A percentile compares a stretch with the other conserved stretches of the same genome.
phyloP scores from a whole-genome alignment of 1,140 invertebrate genomes.

The Halesus radiatus region DNA sequence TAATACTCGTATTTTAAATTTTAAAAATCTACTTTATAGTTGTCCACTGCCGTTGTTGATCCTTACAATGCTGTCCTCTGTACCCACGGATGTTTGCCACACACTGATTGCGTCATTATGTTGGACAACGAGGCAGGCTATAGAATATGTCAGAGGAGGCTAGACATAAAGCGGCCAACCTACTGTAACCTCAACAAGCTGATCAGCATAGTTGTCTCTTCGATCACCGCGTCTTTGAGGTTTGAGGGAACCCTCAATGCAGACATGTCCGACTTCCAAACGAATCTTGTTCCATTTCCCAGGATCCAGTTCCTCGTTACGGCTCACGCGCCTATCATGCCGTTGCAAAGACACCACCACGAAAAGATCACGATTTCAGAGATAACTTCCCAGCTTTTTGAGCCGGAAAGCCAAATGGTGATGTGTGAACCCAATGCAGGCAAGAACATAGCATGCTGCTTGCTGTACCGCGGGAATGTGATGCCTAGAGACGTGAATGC shows the following conservation, averaged over 20 bases:
- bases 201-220: slow-evolving; percentile 89
- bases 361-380: slow-evolving; percentile 86
- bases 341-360: slow-evolving; percentile 87
- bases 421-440: slow-evolving; percentile 91
- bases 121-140: slow-evolving; percentile 91
- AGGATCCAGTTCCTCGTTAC: slow-evolving; percentile 88
- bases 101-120: slow-evolving; percentile 92
- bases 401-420: slow-evolving; percentile 92
- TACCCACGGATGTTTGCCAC: slow-evolving; percentile 85
- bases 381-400: slow-evolving; percentile 91
- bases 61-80: slow-evolving; percentile 91
- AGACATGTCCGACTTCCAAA: slow-evolving; percentile 92
- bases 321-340: slow-evolving; percentile 88
- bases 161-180: slow-evolving; percentile 89
- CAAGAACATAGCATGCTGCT: slow-evolving; percentile 92
- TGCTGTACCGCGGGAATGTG: slow-evolving; percentile 84
- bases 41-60: slow-evolving; percentile 90
- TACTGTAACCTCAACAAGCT: slow-evolving; percentile 85
- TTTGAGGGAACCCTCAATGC: slow-evolving; percentile 92
- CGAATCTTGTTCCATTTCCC: slow-evolving; percentile 88
- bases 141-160: slow-evolving; percentile 89
- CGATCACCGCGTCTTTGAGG: slow-evolving; percentile 88
- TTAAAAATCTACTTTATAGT: too few relatives aligned
- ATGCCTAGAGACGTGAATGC: slow-evolving; percentile 87
- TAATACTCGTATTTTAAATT: too few relatives aligned